A percentile compares a stretch with the other conserved stretches of the same genome.
Conservation (phyloP, 2,888 invertebrate species). For the Spatulosminthurus flaviceps region DNA sequence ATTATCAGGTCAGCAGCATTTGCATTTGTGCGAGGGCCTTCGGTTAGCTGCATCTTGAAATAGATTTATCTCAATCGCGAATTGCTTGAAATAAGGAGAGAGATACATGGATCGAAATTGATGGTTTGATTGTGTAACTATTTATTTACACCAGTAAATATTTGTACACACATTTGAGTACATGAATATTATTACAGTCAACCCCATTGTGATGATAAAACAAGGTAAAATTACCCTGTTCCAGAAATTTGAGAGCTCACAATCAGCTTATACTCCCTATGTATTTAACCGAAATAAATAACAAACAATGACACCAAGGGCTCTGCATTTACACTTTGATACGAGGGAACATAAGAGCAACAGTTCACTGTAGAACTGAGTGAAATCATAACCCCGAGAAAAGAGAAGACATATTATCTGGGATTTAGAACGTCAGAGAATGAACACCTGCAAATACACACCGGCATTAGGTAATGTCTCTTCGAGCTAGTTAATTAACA, state of each 20-base stretch:
- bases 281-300: not conserved
- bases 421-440: not conserved
- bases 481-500: not conserved
- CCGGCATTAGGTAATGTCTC: too few relatives aligned
- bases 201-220: conserved; percentile 10
- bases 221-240: conserved; percentile 5
- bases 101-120: too few relatives aligned
- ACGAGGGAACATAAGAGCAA: not conserved
- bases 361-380: not conserved
- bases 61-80: too few relatives aligned
- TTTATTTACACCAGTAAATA: conserved; percentile 5
- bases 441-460: not conserved
- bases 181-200: conserved; percentile 9
- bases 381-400: not conserved
- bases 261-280: not conserved
- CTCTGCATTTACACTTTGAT: not conserved
- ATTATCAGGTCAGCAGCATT: too few relatives aligned
- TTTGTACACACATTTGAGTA: conserved; percentile 4
- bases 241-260: not conserved
- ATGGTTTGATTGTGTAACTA: not conserved
- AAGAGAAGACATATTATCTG: not conserved
- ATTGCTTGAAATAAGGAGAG: too few relatives aligned
- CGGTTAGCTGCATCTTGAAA: too few relatives aligned
- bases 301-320: not conserved
- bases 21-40: too few relatives aligned